Percentiles rank a stretch among this genome's conserved stretches.
These are phyloP conservation scores for Barypeithes pellucidus DNA, from an alignment of 2,888 invertebrate genomes.

Conservation along the genomic window DNA sequence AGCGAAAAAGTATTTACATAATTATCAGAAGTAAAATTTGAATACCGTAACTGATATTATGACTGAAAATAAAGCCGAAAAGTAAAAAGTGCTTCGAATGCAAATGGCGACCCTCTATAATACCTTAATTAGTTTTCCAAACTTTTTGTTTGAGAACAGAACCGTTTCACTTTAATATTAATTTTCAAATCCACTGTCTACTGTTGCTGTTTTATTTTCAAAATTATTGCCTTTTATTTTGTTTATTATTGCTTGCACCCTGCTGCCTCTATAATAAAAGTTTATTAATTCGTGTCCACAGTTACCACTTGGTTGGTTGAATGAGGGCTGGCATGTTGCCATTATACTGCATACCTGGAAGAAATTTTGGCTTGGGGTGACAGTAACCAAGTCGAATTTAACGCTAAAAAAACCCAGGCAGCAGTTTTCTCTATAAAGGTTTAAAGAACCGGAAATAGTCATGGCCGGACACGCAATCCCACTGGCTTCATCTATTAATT, in stretches of 20 bases:
- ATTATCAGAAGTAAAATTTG: slow-evolving; percentile 42
- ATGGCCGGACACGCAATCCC: no score
- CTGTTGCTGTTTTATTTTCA: slow-evolving; percentile 2
- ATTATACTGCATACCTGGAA: no score
- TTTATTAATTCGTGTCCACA: no score
- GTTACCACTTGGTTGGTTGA: no score
- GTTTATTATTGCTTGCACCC: background rate
- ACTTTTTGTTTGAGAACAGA: slow-evolving; percentile 34
- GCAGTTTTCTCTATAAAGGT: no score
- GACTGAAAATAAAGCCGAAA: slow-evolving; percentile 28
- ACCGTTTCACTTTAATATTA: slow-evolving; percentile 21
- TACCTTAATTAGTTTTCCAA: slow-evolving; percentile 35
- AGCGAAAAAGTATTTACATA: slow-evolving; percentile 42
- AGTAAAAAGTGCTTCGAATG: slow-evolving; percentile 40
- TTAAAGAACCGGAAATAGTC: no score
- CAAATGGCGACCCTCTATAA: slow-evolving; percentile 23
- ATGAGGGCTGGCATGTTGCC: no score
- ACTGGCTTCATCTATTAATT: no score
- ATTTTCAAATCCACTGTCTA: slow-evolving; percentile 1
- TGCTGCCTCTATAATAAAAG: no score
- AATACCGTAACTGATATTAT: slow-evolving; percentile 42
- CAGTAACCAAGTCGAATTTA: no score
- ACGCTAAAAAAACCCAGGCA: no score
- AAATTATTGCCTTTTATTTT: slow-evolving; percentile 7
- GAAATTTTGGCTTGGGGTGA: no score